These are phyloP conservation scores for Ophiodon elongatus DNA, from an alignment of 2,113 vertebrate species.

Conservation along the genomic window DNA sequence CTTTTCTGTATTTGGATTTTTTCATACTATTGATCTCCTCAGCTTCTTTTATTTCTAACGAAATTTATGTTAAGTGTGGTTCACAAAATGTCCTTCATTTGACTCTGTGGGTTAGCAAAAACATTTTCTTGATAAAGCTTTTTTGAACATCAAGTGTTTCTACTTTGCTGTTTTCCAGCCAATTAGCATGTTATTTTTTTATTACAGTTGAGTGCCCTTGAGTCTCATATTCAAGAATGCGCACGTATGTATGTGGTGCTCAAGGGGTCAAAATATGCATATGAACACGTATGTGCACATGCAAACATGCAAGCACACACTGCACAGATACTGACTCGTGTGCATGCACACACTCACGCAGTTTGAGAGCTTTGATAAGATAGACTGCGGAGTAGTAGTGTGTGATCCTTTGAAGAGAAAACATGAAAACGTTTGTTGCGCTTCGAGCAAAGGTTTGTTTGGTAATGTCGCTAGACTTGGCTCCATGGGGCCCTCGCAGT, in stretches of 20 bases:
- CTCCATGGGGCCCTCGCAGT: conserved; percentile 50
- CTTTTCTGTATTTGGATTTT: not conserved
- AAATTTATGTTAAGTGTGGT: not conserved
- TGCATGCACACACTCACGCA: not conserved
- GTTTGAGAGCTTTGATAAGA: conserved; percentile 61
- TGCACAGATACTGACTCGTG: not conserved
- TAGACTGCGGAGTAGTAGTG: conserved; percentile 38
- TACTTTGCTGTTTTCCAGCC: not conserved
- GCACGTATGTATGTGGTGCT: conserved; percentile 1
- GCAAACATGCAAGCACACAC: not conserved
- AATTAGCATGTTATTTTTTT: conserved; percentile 28
- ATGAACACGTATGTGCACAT: not conserved
- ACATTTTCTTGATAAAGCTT: conserved; percentile 6
- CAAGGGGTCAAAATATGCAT: conserved; percentile 1
- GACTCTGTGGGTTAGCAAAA: conserved; percentile 27
- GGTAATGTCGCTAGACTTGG: conserved; percentile 45
- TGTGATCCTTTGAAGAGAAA: conserved; percentile 69
- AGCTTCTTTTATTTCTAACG: conserved; percentile 9
- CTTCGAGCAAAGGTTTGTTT: conserved; percentile 67
- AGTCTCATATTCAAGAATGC: not conserved
- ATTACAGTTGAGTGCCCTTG: not conserved
- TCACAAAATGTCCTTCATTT: conserved; percentile 38
- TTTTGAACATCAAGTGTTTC: conserved; percentile 41
- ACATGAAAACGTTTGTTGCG: conserved; percentile 64
- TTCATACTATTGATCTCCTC: not conserved